Percentiles rank a stretch among this genome's conserved stretches.
phyloP scores from a whole-genome alignment of 2,888 invertebrate species.

The Aromia moschata region DNA sequence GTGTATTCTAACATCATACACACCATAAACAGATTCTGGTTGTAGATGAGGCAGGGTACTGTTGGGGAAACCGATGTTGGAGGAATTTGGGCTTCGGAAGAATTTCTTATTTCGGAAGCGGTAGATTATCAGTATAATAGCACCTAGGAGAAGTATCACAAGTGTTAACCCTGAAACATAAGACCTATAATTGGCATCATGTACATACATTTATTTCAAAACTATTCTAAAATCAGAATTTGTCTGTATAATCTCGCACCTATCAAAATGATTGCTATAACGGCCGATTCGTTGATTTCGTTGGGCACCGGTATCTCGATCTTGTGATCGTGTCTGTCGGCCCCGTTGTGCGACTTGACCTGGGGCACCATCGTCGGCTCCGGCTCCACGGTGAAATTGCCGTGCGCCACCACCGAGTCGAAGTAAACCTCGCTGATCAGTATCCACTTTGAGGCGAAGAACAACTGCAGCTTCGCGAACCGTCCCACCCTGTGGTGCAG shows the following conservation, averaged over 20 bases:
- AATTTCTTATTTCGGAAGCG: slow-evolving; percentile 78
- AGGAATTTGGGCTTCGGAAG: slow-evolving; percentile 75
- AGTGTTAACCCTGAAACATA: slow-evolving; percentile 37
- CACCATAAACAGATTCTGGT: slow-evolving; percentile 65
- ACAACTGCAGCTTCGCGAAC: slow-evolving; percentile 80
- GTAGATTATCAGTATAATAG: slow-evolving; percentile 62
- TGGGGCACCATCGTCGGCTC: slow-evolving; percentile 66
- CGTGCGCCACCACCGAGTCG: slow-evolving; percentile 79
- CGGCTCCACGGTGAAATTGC: slow-evolving; percentile 78
- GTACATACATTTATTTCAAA: too few relatives aligned
- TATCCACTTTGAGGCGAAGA: slow-evolving; percentile 87
- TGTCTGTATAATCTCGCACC: too few relatives aligned
- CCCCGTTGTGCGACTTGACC: slow-evolving; percentile 62
- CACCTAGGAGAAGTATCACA: slow-evolving; percentile 33
- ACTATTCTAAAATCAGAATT: too few relatives aligned
- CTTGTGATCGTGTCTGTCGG: slow-evolving; percentile 61
- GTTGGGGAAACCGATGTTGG: slow-evolving; percentile 65
- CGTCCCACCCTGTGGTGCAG: slow-evolving; percentile 83
- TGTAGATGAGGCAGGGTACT: slow-evolving; percentile 62
- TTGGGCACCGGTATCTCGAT: slow-evolving; percentile 74
- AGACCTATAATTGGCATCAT: too few relatives aligned
- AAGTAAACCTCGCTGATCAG: slow-evolving; percentile 91
- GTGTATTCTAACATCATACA: too few relatives aligned
- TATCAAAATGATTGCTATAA: slow-evolving; percentile 82
- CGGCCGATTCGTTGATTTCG: slow-evolving; percentile 75